Base-by-base conservation (phyloP, 2,113 vertebrate species). In the Dendropsophus ebraccatus region DNA sequence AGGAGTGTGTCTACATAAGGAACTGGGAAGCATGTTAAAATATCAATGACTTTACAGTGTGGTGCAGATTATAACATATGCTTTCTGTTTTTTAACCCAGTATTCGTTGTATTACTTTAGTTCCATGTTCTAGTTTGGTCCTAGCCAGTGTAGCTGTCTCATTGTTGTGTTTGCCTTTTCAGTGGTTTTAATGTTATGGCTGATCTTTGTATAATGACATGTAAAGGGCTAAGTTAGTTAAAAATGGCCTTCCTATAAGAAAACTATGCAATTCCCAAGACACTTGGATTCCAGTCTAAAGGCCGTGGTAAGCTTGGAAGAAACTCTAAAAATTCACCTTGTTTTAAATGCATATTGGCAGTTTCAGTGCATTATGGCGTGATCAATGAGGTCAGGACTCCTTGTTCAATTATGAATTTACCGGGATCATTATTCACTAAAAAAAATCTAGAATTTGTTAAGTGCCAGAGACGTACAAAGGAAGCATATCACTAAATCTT, bases 361-460 rank as follows among this genome's bases (percentile, higher is more conserved):
- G 52, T 62, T 87, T 62, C 77, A 73, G 52, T 49, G 78, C 77
- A 81, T 73, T 87, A 87, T 62, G 28, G 35, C 47, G 54, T 62
- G 69, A 87, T 87, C 85, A 74, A 87, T 87, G 67, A 74, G 77
- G 85, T 81, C 77, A 81, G 65, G 78, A 81, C 78, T 74, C 85
- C 77, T 60, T 87, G 67, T 87, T 87, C 67, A 81, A 81, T 87
- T 74, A 87, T 81, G 37, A 87, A 74, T 81, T 87, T 87, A 81
- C 78, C 49, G 60, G 32, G 85, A 87, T 81, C 77, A 87, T 87
- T 87, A 81, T 87, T 87, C 78, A 81, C 67, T 47, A 73, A 79
- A 73, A 87, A 60, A 76, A 80, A 73, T 54, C 76, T 13, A 54
- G 75, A 47, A 35, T 87, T 74, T 79, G 83, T 85, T 81, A 81